Evolutionary conservation across 2,797 vertebrate species (phyloP), one percentile per base, ranked within the genome.

Genomic region (Peromyscus melanophrys): DNA sequence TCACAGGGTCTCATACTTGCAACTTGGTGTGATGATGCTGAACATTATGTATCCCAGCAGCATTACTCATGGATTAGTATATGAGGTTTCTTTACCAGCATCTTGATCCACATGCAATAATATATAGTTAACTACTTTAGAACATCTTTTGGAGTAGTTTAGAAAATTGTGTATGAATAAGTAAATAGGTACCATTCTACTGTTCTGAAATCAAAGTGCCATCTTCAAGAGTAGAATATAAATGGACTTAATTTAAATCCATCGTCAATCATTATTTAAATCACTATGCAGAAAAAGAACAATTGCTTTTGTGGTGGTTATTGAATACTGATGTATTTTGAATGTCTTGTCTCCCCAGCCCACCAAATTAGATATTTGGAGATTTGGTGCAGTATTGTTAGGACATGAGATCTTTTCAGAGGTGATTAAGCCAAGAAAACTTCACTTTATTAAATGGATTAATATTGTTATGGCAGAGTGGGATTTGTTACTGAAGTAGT

Each of bases 181-280:
- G 14, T 92, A 59, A 93, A 1, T 96, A 73, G 55, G 23, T 52
- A 31, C n/a, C 19, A 55, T 84, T 90, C 40, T 81, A 11, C 13
- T 83, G 23, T 88, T 85, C 21, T 87, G 84, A 87, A 92, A 37
- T 89, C 21, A 86, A 57, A 82, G 8, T 93, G 57, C 16, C 34
- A 46, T 67, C 31, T 85, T 91, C 37, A 78, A 78, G n/a, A 96
- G 34, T 73, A 94, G 43, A 93, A 77, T 94, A 94, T 90, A 46
- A 59, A 55, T 91, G 75, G 40, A 23, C 80, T 94, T 83, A 34
- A 63, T 93, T 59, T 77, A 78, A 96, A n/a, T 91, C 31, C 93
- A 49, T 84, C 78, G 93, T 95, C 37, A 71, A 63, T 89, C 34
- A 76, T 84, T 40, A 82, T 86, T 82, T 94, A 91, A 85, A 91